Conservation (phyloP, 2,113 vertebrate genomes). For the Phylloscopus trochilus region DNA sequence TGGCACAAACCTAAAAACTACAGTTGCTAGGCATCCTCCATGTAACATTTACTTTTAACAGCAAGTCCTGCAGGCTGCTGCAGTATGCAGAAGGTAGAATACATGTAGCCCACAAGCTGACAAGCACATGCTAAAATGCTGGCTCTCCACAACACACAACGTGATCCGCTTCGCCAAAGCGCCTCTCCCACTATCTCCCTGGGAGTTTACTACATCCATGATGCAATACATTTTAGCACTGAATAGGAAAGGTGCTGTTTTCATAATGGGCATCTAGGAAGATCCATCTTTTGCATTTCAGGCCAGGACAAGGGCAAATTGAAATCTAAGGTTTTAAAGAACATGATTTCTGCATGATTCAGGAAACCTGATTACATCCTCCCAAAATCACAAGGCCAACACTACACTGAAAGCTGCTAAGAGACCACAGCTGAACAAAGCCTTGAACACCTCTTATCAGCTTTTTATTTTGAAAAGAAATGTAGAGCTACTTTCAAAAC, state of each 20-base stretch:
- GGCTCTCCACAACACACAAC: neutral
- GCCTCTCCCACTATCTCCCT: neutral
- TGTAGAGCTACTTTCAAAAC: neutral
- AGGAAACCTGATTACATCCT: neutral
- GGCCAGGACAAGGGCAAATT: neutral
- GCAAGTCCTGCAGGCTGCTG: conserved; percentile 24
- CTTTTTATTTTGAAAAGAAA: neutral
- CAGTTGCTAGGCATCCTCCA: conserved; percentile 59
- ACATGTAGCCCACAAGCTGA: neutral
- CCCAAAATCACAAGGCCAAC: neutral
- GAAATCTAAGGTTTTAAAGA: neutral
- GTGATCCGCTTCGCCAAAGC: accelerated
- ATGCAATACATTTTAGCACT: accelerated
- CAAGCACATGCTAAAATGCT: neutral
- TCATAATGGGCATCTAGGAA: neutral
- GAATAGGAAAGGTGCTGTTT: neutral
- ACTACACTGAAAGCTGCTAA: neutral
- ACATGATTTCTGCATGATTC: neutral
- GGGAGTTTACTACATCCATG: neutral
- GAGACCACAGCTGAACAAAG: neutral
- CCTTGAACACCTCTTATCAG: neutral
- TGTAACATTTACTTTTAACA: conserved; percentile 17
- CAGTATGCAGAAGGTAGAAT: conserved; percentile 1
- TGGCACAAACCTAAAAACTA: conserved; percentile 24
- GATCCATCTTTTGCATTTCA: neutral